Conservation (phyloP, 2,113 vertebrate genomes). For the Passerina amoena region DNA sequence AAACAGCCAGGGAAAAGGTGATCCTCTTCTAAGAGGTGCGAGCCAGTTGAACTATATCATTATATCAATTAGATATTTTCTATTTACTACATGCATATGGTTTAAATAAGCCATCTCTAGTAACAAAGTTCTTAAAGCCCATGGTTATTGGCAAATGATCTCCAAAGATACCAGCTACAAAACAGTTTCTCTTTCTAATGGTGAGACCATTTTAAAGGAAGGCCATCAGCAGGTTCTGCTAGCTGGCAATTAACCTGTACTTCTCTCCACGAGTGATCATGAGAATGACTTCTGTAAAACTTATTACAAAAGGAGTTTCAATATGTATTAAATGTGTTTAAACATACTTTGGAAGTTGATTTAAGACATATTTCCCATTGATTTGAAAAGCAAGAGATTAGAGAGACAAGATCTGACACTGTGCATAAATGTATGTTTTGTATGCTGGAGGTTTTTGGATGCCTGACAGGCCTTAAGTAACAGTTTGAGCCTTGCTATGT, state of each 20-base stretch:
- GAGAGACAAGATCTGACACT: not conserved
- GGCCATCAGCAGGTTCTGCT: not conserved
- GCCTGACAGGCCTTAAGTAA: not conserved
- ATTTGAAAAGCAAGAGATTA: not conserved
- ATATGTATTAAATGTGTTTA: not conserved
- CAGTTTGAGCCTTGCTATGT: not conserved
- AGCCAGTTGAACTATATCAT: not conserved
- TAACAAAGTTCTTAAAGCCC: not conserved
- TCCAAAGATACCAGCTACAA: not conserved
- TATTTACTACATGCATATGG: not conserved
- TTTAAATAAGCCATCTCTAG: not conserved
- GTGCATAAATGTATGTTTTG: not conserved
- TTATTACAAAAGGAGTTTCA: not conserved
- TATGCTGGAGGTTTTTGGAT: not conserved
- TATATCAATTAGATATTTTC: not conserved
- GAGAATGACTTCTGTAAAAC: not conserved
- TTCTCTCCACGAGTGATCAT: not conserved
- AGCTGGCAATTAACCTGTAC: not conserved
- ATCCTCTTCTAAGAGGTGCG: not conserved
- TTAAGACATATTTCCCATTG: not conserved
- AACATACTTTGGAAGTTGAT: not conserved
- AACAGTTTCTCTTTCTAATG: not conserved
- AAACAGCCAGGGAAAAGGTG: not conserved
- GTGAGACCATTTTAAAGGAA: not conserved
- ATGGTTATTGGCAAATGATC: not conserved